Evolutionary conservation across 2,888 invertebrate species (phyloP).

Genomic region (Apamea epomidion): DNA sequence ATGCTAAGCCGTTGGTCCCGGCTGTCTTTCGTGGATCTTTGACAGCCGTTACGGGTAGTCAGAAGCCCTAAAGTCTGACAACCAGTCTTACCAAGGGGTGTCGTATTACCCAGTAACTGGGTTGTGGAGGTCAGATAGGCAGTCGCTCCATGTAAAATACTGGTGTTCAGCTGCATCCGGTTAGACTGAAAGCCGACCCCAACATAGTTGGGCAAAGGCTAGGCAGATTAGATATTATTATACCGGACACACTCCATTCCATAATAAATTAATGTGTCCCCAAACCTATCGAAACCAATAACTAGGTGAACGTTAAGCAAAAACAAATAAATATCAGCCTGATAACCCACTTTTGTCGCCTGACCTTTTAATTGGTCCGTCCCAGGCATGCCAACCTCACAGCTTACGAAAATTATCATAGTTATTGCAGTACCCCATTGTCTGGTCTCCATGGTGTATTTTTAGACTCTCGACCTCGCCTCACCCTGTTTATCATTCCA

Average conservation of each 20-base stretch:
- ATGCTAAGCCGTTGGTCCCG: too few relatives aligned
- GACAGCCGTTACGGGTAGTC: too few relatives aligned
- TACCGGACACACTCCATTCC: not conserved
- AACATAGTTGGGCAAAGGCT: too few relatives aligned
- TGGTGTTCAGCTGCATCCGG: too few relatives aligned
- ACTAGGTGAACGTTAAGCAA: conserved; percentile 37
- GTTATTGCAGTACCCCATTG: conserved; percentile 67
- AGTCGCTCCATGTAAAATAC: too few relatives aligned
- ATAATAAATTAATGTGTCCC: conserved; percentile 17
- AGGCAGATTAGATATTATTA: too few relatives aligned
- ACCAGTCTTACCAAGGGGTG: too few relatives aligned
- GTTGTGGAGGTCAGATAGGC: too few relatives aligned
- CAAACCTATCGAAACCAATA: conserved; percentile 8
- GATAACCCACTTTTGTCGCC: conserved; percentile 30
- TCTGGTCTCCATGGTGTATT: conserved; percentile 69
- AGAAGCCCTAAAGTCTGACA: too few relatives aligned
- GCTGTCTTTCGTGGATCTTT: too few relatives aligned
- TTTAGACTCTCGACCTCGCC: conserved; percentile 72
- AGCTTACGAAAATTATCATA: conserved; percentile 61
- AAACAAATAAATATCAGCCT: conserved; percentile 36
- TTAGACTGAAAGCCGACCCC: too few relatives aligned
- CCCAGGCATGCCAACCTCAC: conserved; percentile 10
- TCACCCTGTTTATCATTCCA: conserved; percentile 72
- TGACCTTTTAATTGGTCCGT: conserved; percentile 36
- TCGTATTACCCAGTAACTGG: too few relatives aligned